These are phyloP conservation scores for Peromyscus attwateri DNA, from an alignment of 2,797 vertebrate genomes.

Conservation along the genomic window DNA sequence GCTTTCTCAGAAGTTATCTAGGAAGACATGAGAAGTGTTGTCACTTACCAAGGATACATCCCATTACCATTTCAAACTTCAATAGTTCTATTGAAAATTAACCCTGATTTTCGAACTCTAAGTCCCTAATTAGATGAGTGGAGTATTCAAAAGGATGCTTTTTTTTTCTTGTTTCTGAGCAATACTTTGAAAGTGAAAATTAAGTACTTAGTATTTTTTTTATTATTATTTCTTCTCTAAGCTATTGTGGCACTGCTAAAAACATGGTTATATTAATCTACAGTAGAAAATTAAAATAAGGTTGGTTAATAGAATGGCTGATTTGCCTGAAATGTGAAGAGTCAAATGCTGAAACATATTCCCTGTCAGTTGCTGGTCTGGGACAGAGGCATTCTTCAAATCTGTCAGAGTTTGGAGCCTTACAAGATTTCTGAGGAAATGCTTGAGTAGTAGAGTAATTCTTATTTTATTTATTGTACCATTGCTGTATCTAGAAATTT, in stretches of 20 bases:
- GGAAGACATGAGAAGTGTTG: neutral
- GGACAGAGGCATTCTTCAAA: neutral
- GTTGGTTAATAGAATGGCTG: neutral
- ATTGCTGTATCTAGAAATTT: constrained; percentile 8
- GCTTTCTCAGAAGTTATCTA: neutral
- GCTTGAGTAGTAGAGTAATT: neutral
- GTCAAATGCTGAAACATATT: neutral
- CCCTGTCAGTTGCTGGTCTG: neutral
- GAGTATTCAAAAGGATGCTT: neutral
- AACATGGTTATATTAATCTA: neutral
- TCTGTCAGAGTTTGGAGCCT: neutral
- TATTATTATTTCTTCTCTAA: constrained; percentile 20
- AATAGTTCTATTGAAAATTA: constrained; percentile 26
- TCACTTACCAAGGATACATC: neutral
- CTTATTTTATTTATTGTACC: neutral
- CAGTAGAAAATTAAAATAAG: neutral
- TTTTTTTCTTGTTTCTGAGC: neutral
- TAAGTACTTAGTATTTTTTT: neutral
- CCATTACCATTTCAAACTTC: neutral
- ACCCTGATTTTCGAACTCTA: neutral
- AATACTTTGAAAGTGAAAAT: neutral
- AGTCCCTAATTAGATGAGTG: neutral
- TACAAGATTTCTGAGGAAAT: neutral
- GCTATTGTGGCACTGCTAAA: neutral
- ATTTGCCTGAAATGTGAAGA: neutral